Conservation (phyloP, 1,140 invertebrate species). For the Pachyrhynchus sulphureomaculatus region DNA sequence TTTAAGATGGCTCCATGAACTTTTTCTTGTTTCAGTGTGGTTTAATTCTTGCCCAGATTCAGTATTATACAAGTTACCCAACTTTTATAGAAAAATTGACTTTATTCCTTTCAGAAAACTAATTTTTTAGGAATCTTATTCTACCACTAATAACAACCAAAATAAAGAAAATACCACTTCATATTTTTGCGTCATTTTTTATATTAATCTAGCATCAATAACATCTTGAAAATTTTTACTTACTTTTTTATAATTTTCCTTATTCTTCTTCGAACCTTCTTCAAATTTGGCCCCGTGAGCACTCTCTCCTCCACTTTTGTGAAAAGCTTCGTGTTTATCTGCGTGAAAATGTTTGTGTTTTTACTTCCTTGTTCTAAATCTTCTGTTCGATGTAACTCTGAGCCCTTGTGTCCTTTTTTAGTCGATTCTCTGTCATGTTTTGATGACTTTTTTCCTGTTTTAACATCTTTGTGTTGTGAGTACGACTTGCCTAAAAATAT, state of each 20-base stretch:
- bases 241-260: slow-evolving; percentile 36
- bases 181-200: no score
- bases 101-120: no score
- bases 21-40: no score
- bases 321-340: slow-evolving; percentile 34
- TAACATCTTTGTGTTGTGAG: slow-evolving; percentile 29
- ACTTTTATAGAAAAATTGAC: no score
- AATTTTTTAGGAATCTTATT: no score
- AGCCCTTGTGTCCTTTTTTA: slow-evolving; percentile 36
- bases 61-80: no score
- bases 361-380: slow-evolving; percentile 40
- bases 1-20: no score
- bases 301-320: slow-evolving; percentile 36
- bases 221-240: no score
- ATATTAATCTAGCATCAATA: no score
- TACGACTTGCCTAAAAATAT: slow-evolving; percentile 31
- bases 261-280: slow-evolving; percentile 39
- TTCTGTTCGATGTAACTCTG: slow-evolving; percentile 33
- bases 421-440: slow-evolving; percentile 40
- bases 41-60: no score
- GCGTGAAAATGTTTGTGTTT: slow-evolving; percentile 37
- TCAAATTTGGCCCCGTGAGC: slow-evolving; percentile 39
- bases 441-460: slow-evolving; percentile 34
- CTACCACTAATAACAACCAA: no score
- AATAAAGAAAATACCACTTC: no score